Base-by-base conservation (phyloP, 2,888 invertebrate species). In the Perithous albicinctus region DNA sequence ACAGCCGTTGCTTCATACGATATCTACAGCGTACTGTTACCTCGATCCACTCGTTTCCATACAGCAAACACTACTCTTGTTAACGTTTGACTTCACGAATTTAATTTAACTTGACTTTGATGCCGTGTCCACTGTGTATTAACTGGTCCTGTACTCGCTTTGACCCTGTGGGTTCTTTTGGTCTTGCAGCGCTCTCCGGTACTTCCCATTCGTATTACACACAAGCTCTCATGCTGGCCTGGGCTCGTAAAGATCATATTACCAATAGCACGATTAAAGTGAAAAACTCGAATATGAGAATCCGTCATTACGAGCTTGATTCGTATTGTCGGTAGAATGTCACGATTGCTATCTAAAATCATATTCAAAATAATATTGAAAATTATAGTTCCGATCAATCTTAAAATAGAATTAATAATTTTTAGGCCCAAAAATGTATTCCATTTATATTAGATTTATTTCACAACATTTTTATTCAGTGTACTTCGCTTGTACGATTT, bases 101-200 rank as follows among this genome's bases (percentile, higher is more conserved):
- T 74, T 78, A 78, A 81, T 81, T 78, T 70, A 78, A 74, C 81
- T 81, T 78, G 15, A 35, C 77, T 81, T 77, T 61, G 63, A 41
- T 59, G 35, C 41, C 32, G n/a, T 64, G 59, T 32, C 59, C 56
- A 51, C 66, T 67, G 51, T 51, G 72, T 61, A 80, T 76, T 61
- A 38, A 74, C 29, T n/a, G 18, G 54, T 73, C 23, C 20, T 12
- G 38, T 23, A 59, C 75, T 38, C 18, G 43, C 64, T 63, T 32
- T 66, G 66, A 64, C 23, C 59, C 56, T 54, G 54, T 18, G 26
- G 73, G 23, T 63, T 70, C 54, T 64, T 70, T 61, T 38, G 29
- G 29, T 32, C 38, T 48, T 23, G 63, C 51, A 61, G 15, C 32
- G 18, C 32, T 59, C 35, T 51, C 46, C 32, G 51, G 61, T 59